phyloP scores from a whole-genome alignment of 35 echinoderm and acorn worm genomes.

The Hemicentrotus pulcherrimus region DNA sequence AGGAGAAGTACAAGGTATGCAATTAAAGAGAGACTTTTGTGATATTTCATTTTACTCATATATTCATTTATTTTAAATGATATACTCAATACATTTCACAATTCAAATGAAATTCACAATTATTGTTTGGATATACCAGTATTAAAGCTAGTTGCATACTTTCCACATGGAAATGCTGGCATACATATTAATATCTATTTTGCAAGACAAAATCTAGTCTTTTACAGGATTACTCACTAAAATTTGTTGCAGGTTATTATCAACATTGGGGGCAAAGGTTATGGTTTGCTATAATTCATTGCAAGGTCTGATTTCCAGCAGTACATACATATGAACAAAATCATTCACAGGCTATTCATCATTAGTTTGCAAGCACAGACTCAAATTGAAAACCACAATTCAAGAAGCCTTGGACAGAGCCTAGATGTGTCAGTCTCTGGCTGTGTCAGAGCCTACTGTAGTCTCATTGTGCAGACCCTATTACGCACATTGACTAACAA shows the following conservation, averaged over 20 bases:
- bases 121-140: neutral
- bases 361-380: too few relatives aligned
- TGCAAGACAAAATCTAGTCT: neutral
- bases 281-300: neutral
- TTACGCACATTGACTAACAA: too few relatives aligned
- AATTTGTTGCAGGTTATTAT: neutral
- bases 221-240: neutral
- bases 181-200: neutral
- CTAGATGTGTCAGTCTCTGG: too few relatives aligned
- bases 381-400: too few relatives aligned
- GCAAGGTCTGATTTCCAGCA: too few relatives aligned
- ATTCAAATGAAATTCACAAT: neutral
- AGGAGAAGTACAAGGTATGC: neutral
- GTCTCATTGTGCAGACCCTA: too few relatives aligned
- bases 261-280: neutral
- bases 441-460: too few relatives aligned
- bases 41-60: neutral
- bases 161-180: neutral
- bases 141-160: neutral
- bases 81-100: neutral
- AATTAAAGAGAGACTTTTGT: neutral
- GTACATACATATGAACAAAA: too few relatives aligned
- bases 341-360: too few relatives aligned
- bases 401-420: too few relatives aligned
- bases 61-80: neutral